Evolutionary conservation across 2,797 vertebrate species (phyloP), one percentile per base, ranked within the genome.

Genomic region (Ispidina lecontei): DNA sequence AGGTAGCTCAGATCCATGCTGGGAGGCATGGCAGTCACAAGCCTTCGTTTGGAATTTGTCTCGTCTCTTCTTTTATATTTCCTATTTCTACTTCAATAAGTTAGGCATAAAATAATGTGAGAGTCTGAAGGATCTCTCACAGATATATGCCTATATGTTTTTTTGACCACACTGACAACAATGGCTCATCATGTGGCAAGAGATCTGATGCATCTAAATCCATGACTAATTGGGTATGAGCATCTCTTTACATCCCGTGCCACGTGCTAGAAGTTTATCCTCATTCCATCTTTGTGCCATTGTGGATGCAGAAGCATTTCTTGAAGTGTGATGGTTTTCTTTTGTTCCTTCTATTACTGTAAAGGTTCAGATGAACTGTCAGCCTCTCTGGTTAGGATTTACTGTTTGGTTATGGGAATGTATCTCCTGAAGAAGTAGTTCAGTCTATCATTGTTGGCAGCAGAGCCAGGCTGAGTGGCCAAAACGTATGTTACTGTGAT

Each of bases 391-490:
- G 26, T 58, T 78, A 28, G 60, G 46, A 89, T 91, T 94, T 93
- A 55, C 35, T 82, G 51, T 79, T 90, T 90, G 81, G 41, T 74
- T 90, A 26, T 62, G 76, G 88, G 86, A 64, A 70, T 55, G 39
- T 46, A 25, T 74, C 43, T 79, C 75, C 29, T 41, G 39, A 87
- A 93, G 69, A 84, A 91, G 28, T 62, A 81, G 47, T 83, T 87
- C 75, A 84, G 75, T 95, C 70, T 94, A 70, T 87, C 78, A 35
- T 44, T 89, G 90, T 46, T 95, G 96, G 95, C 95, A 94, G 75
- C 86, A 77, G 81, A 89, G 79, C 63, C 87, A 5, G 51, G 70
- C 41, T 25, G 73, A 87, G 68, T 93, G 89, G 89, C 95, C 91
- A 95, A 22, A 94, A 91, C 83, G 76, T 96, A 92, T 91, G 90